phyloP scores from a whole-genome alignment of 2,797 vertebrate genomes.

The Linurgus olivaceus region DNA sequence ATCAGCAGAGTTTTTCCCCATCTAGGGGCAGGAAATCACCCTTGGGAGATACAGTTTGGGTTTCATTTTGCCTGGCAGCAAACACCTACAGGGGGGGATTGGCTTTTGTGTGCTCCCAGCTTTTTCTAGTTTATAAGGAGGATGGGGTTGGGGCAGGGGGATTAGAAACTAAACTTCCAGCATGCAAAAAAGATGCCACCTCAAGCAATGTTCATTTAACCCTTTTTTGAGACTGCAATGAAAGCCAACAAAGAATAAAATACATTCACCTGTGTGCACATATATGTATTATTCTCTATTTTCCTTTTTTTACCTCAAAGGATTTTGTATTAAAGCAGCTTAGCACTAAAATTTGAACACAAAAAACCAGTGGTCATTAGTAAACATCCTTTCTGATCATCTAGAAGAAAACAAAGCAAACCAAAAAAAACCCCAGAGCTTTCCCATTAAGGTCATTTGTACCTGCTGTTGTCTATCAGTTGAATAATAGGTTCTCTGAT shows the following conservation, averaged over 20 bases:
- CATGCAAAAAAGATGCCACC: neutral
- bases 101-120: neutral
- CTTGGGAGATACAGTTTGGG: neutral
- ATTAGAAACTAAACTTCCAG: neutral
- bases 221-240: neutral
- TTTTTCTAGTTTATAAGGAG: neutral
- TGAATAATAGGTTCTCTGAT: conserved; percentile 36
- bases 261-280: conserved; percentile 22
- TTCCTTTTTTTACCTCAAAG: neutral
- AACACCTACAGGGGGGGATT: neutral
- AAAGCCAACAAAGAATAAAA: conserved; percentile 1
- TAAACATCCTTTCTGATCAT: conserved; percentile 78
- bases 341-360: neutral
- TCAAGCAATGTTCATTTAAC: neutral
- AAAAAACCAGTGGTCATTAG: conserved; percentile 46
- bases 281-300: conserved; percentile 29
- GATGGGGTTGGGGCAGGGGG: neutral
- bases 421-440: conserved; percentile 8
- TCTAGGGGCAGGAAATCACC: neutral
- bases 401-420: neutral
- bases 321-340: conserved; percentile 41
- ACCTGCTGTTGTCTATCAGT: conserved; percentile 67
- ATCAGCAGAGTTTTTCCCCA: conserved; percentile 18
- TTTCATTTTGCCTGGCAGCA: conserved; percentile 12
- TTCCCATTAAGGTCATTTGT: conserved; percentile 73